A percentile compares a stretch with the other conserved stretches of the same genome.
phyloP scores from a whole-genome alignment of 2,888 invertebrate species.

The Acronicta psi region DNA sequence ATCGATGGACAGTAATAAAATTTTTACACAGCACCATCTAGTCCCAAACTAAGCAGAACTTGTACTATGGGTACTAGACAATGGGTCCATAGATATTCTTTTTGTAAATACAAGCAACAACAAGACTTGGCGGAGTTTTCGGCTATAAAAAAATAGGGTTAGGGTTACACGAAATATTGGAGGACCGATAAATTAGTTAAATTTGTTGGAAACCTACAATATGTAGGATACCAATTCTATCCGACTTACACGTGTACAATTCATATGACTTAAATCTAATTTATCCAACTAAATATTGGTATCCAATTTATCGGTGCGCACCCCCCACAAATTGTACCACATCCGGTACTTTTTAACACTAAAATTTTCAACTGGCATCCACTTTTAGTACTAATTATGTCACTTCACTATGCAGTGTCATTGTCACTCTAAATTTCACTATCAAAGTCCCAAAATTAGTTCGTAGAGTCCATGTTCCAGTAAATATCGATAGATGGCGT shows the following conservation, averaged over 20 bases:
- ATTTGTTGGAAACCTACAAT: constrained; percentile 1
- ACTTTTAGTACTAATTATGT: constrained; percentile 32
- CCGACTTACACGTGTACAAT: neutral
- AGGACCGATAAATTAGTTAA: constrained; percentile 5
- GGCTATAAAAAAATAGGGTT: too few relatives aligned
- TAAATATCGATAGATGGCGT: constrained; percentile 19
- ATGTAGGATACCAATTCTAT: neutral
- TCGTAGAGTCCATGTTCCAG: constrained; percentile 27
- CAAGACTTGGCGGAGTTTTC: too few relatives aligned
- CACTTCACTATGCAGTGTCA: constrained; percentile 49
- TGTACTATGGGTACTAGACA: too few relatives aligned
- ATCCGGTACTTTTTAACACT: constrained; percentile 32
- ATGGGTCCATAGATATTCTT: too few relatives aligned
- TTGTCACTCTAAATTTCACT: constrained; percentile 58
- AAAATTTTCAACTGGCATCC: constrained; percentile 45
- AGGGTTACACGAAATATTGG: neutral
- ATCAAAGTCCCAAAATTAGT: constrained; percentile 42
- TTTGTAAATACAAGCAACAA: too few relatives aligned
- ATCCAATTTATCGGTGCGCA: neutral
- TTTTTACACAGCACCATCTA: too few relatives aligned
- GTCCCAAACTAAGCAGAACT: too few relatives aligned
- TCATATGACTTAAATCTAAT: neutral
- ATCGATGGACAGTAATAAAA: too few relatives aligned
- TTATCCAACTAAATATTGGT: constrained; percentile 10
- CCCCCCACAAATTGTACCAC: neutral